phyloP scores from a whole-genome alignment of 2,888 invertebrate species.

The Chaetogeoica ovagalla region DNA sequence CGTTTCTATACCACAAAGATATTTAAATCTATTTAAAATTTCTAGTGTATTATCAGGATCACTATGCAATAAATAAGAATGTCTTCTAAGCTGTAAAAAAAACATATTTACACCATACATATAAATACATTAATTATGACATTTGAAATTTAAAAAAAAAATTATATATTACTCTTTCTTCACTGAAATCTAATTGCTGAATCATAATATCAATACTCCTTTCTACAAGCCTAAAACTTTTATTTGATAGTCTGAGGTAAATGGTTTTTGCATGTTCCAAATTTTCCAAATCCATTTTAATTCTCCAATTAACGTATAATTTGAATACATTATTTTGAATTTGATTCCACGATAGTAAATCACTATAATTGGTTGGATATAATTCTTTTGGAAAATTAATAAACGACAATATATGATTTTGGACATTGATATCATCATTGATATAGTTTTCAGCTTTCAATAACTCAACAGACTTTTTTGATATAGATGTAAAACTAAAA shows the following conservation, averaged over 20 bases:
- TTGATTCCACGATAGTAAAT: slow-evolving; percentile 13
- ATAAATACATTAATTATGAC: background rate
- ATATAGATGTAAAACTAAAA: background rate
- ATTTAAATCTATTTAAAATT: slow-evolving; percentile 21
- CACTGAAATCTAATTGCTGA: slow-evolving; percentile 27
- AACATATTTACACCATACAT: background rate
- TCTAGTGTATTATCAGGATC: slow-evolving; percentile 32
- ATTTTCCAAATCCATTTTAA: slow-evolving; percentile 30
- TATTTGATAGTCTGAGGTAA: slow-evolving; percentile 24
- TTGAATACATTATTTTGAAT: slow-evolving; percentile 29
- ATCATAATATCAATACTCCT: slow-evolving; percentile 27
- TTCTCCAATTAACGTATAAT: slow-evolving; percentile 32
- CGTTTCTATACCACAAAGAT: slow-evolving; percentile 28
- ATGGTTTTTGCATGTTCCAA: slow-evolving; percentile 1
- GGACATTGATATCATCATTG: background rate
- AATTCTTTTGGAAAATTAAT: slow-evolving; percentile 19
- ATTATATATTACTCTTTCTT: slow-evolving; percentile 20
- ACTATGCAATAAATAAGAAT: slow-evolving; percentile 42
- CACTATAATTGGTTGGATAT: slow-evolving; percentile 14
- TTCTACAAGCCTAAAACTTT: slow-evolving; percentile 38
- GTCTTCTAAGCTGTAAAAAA: slow-evolving; percentile 31
- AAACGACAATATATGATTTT: slow-evolving; percentile 33
- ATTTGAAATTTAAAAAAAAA: background rate
- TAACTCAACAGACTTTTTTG: background rate
- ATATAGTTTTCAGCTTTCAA: slow-evolving; percentile 31